Base-by-base conservation (phyloP, 2,888 invertebrate genomes). In the Kuschelorhynchus macadamiae region DNA sequence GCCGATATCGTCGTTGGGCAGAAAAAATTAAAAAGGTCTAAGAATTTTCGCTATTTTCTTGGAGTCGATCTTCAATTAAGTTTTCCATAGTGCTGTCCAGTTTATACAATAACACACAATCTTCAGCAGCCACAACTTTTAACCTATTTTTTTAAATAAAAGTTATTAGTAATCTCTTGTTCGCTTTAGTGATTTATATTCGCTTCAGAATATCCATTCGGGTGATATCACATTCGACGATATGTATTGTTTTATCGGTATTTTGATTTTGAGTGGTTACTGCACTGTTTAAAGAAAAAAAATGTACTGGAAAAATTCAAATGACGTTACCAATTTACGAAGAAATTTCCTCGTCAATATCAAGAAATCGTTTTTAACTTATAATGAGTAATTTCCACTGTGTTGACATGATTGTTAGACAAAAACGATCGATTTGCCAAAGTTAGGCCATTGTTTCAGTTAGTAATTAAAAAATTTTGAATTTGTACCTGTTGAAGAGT, bases 331-430 rank as follows among this genome's bases (percentile, higher is more conserved):
- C 62, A 76, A 77, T n/a, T n/a, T n/a, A n/a, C 72, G 70, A 53
- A 52, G 49, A 73, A 36, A 75, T 79, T 14, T 66, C 71, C 47
- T 44, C 67, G 62, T 72, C 76, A 39, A 77, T 79, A 67, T 72
- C 74, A 7, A 66, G 80, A 69, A 72, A 80, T 70, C 53, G 74
- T 52, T 79, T 79, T 71, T 71, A 75, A 63, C 73, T 72, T 63
- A 68, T 78, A 17, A 70, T 79, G 68, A 71, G 64, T 21, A 76
- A 75, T 70, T 65, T 81, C 46, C 79, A 80, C 71, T 71, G 71
- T 18, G 65, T 56, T 17, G 76, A 78, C 36, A 77, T 80, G 71
- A 67, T 69, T 57, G 72, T 44, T 79, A 14, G 67, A 73, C 32
- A 56, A 64, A 70, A 42, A 67, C 39, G 78, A 80, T 61, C 75